Evolutionary conservation across 2,888 invertebrate species (phyloP), one percentile per base, ranked within the genome.

Genomic region (Ennomos fuscantarius): DNA sequence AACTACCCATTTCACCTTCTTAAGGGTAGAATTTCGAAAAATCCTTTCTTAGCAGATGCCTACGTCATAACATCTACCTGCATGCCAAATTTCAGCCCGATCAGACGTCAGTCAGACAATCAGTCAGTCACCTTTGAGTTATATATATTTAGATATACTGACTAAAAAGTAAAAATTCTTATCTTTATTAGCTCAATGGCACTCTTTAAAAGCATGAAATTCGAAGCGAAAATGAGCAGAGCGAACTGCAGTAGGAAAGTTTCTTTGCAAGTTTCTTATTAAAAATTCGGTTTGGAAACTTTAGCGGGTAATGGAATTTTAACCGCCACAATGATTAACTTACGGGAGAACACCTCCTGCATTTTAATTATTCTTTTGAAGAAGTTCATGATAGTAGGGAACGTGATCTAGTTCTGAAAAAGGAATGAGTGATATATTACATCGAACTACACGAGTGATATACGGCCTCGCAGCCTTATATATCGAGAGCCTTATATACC

Each of bases 261-360:
- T 56, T 70, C 78, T 72, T 69, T 65, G 32, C 69, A 77, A 80
- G 74, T 83, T 84, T 80, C 81, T 84, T 84, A 85, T 86, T 85
- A 86, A 87, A 86, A 87, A 84, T 84, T 84, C 78, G 75, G 81
- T 80, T 81, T 76, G 72, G 60, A 72, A 81, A 83, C 77, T 86
- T 79, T 62, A 64, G 54, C 72, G 69, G 74, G 74, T 84, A 86
- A 86, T 86, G 81, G 83, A 87, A 85, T 86, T 84, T 86, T 82
- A 85, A 84, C 76, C 76, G 69, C 76, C 63, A 74, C 74, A 68
- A 78, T 82, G 77, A 83, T 83, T 82, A 81, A 82, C 79, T 82
- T 80, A 71, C 61, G 45, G 64, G 44, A 51, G 66, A 62, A 70
- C 68, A 71, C 68, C 63, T 69, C 67, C 60, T 72, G 70, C 67